A percentile compares a stretch with the other conserved stretches of the same genome.
Conservation (phyloP, 2,113 vertebrate species). For the Theristicus caerulescens region DNA sequence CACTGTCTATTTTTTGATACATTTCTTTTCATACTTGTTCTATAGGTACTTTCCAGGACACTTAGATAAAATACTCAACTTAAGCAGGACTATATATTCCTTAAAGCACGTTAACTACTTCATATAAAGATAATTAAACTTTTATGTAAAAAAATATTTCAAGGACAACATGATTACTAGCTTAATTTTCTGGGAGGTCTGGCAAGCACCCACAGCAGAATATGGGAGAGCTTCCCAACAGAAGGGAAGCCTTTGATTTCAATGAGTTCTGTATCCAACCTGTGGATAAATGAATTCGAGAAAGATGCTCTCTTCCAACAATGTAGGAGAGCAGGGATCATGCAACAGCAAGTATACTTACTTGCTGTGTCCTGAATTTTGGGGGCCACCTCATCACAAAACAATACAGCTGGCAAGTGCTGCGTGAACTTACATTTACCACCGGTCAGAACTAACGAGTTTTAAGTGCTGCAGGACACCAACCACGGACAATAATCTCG, state of each 20-base stretch:
- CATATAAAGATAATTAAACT: background rate
- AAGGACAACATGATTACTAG: background rate
- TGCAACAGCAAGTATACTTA: background rate
- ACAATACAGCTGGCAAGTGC: background rate
- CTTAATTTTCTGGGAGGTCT: background rate
- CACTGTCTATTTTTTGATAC: background rate
- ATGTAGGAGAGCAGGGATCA: background rate
- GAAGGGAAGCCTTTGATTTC: background rate
- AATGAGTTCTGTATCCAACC: background rate
- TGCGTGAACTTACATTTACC: accelerated
- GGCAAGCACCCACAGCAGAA: background rate
- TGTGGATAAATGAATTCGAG: background rate
- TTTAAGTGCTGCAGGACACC: background rate
- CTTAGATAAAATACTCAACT: background rate
- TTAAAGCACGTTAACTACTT: background rate
- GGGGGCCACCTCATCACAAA: background rate
- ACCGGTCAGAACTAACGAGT: accelerated
- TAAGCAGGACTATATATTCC: background rate
- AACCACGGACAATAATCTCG: background rate
- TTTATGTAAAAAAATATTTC: background rate
- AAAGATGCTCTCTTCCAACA: background rate
- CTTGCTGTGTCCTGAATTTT: background rate
- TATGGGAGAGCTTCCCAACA: background rate
- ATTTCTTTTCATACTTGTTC: background rate
- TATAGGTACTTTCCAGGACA: background rate